Base-by-base conservation (phyloP, 2,113 vertebrate species). In the Tapirus terrestris region DNA sequence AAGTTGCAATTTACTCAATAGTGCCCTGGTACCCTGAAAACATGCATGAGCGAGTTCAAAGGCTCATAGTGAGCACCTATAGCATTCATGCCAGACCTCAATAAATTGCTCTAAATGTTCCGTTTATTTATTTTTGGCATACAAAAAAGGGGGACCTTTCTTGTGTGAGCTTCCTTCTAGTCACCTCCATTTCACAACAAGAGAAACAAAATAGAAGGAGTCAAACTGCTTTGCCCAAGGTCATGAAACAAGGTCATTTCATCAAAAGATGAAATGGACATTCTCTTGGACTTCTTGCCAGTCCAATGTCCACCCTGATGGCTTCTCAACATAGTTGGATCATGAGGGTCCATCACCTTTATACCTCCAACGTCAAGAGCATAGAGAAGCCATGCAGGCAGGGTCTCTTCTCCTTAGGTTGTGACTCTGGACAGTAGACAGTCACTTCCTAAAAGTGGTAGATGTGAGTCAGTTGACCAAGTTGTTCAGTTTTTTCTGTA, bases 91-190 rank as follows among this genome's bases (percentile, higher is more conserved):
- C 4, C 43, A 43, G 51, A 27, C 23, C 23, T 18, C 83, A 23
- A 4, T 2, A 9, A 8, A 3, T 2, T 27, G 18, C 65, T 11
- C 6, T 7, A 11, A 63, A 20, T 8, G 4, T 4, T 36, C 43
- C 48, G n/a, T 8, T 53, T 60, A 0, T 65, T 89, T 79, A 0
- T 2, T 20, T 61, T 20, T 56, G 53, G 6, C 8, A 17, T 7
- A 27, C 1, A 67, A 31, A 4, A 13, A 86, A 91, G 36, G 63
- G 23, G 31, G 13, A 0, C 1, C 56, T 51, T 36, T n/a, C 76
- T 45, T n/a, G 18, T 9, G 2, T 17, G 14, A 51, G 45, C 53
- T 43, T 25, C 21, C 8, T 53, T 81, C 67, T 48, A 23, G 8
- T 4, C 14, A 68, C 1, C 29, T 33, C 84, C 33, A 4, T 65